Evolutionary conservation across 2,888 invertebrate species (phyloP), one percentile per base, ranked within the genome.

Genomic region (Ellobium chinense): DNA sequence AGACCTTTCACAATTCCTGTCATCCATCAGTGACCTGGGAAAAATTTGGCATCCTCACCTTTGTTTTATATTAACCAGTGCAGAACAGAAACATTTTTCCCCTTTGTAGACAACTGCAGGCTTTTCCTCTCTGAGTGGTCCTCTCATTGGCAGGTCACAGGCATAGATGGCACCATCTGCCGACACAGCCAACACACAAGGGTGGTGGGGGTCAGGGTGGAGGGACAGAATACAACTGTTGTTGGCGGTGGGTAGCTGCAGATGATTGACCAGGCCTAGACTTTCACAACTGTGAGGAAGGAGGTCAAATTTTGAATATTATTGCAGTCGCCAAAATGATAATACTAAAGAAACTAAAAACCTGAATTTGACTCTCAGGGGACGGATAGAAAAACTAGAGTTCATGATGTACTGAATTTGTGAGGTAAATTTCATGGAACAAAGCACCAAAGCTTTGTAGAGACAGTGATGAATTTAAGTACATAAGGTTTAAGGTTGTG

Each of bases 51-150:
- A n/a, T n/a, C n/a, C 60, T 80, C 78, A 85, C 87, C 85, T 74
- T 27, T 84, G 80, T 0, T 56, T 54, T n/a, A 76, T 76, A 1
- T 69, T 66, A 1, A 86, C 80, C 58, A 85, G 62, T 34, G 84
- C 74, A 3, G 83, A 84, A 75, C 82, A 84, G 79, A 77, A 78
- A 21, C 82, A 82, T 56, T 58, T 70, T 24, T 72, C 79, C n/a
- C 76, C 79, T 21, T 60, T 34, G 74, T 78, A 75, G 31, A 76
- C 72, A 18, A 37, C 39, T n/a, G 63, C 69, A 58, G 56, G 12
- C 7, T 34, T 58, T 14, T 82, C 80, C 21, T 62, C 66, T 24
- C n/a, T 27, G 2, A 46, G 14, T 9, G 34, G 56, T 0, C 69
- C 84, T 1, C 65, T 65, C 0, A 29, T 68, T 1, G 70, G 80